Base-by-base conservation (phyloP, 1,140 invertebrate species). In the Hermatobates lingyangjiaoensis region DNA sequence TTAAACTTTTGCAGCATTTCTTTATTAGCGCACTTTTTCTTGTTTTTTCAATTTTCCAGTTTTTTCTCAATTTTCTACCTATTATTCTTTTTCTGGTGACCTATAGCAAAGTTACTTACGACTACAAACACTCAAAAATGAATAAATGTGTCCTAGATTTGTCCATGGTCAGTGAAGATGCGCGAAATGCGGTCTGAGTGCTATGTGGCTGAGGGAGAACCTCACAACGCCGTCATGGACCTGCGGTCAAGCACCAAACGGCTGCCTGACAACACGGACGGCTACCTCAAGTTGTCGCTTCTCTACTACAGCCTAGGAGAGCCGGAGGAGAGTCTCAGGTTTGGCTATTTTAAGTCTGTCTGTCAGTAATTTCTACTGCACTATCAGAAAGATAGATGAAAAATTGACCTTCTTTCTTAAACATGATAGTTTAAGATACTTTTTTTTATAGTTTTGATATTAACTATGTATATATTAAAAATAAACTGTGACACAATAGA, bases 291-390 rank as follows among this genome's bases (percentile, higher is more conserved):
- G 57, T 72, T 98, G 0, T 79, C 89, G 26, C 68, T 71, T 34
- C 66, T 98, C 38, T 75, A 93, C 34, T 98, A 98, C 69, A 73
- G 80, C 57, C 73, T 94, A 45, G 94, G 94, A 12, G 83, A 96
- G 58, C 85, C 90, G 27, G 81, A 87, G 18, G 88, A 96, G 62
- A 78, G 91, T 7, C 68, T 98, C 24, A 85, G 79, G 82, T 87
- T 50, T 27, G 26, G 28, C 46, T 34, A 34, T 48, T 46, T 48
- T 50, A 12, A 39, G 18, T 46, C 25, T 44, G 62, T 54, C 53
- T 45, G 47, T 51, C n/a, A n/a, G n/a, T n/a, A n/a, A n/a, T n/a
- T n/a, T n/a, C n/a, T n/a, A n/a, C 60, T 65, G 39, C 61, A 73
- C 69, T 23, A 69, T 77, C 64, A 71, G 79, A 51, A 64, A 77